These are phyloP conservation scores for Orbicella faveolata DNA, from an alignment of 64 coral and sea anemone species.

Conservation along the genomic window DNA sequence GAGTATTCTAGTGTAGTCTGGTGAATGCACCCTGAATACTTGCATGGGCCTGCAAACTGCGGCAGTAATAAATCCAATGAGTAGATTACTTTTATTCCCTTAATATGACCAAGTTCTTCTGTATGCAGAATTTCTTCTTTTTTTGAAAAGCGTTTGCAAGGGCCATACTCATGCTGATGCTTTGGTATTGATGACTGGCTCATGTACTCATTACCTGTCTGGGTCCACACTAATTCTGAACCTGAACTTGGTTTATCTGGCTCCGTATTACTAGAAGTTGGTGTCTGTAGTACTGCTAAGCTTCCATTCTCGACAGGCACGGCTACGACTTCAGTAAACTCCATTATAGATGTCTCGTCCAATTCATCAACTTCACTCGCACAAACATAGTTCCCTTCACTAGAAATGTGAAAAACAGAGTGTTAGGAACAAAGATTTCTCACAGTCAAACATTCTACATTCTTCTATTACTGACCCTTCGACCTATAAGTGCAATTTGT, in stretches of 20 bases:
- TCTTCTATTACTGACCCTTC: too few relatives aligned
- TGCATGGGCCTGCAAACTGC: conserved; percentile 30
- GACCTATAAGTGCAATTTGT: too few relatives aligned
- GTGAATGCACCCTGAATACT: conserved; percentile 40
- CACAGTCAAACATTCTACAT: too few relatives aligned
- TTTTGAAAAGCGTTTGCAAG: not conserved
- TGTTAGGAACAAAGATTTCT: too few relatives aligned
- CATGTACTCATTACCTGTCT: not conserved
- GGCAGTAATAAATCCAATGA: conserved; percentile 24
- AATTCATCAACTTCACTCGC: too few relatives aligned
- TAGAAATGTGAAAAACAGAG: too few relatives aligned
- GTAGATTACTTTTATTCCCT: conserved; percentile 52
- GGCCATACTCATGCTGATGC: not conserved
- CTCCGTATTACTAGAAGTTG: not conserved
- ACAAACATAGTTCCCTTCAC: too few relatives aligned
- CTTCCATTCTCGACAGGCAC: conserved; percentile 4
- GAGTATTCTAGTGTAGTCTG: conserved; percentile 3
- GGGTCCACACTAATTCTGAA: not conserved
- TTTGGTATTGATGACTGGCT: not conserved
- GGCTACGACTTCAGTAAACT: not conserved
- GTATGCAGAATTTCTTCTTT: not conserved
- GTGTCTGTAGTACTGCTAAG: not conserved
- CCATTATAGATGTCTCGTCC: not conserved
- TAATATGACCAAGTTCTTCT: conserved; percentile 39
- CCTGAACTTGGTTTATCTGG: conserved; percentile 18